Evolutionary conservation across 2,113 vertebrate genomes (phyloP).

Genomic region (Corvus hawaiiensis): DNA sequence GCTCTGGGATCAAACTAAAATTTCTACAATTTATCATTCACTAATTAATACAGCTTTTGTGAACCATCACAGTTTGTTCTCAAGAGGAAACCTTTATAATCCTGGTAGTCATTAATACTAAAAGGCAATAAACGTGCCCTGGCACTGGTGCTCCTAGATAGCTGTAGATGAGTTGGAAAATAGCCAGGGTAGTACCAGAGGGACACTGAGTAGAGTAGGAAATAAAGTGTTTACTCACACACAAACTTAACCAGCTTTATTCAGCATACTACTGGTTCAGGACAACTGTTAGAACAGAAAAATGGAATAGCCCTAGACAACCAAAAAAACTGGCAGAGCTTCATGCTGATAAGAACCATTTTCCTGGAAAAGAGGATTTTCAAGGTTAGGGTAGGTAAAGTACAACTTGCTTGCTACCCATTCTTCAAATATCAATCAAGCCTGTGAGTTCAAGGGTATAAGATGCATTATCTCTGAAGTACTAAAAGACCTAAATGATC

Average conservation of each 20-base stretch:
- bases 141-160: not conserved
- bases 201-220: not conserved
- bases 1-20: not conserved
- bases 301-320: not conserved
- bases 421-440: not conserved
- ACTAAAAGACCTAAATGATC: not conserved
- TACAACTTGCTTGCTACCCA: not conserved
- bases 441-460: not conserved
- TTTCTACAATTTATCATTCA: not conserved
- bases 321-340: not conserved
- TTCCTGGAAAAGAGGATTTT: not conserved
- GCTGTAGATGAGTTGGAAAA: not conserved
- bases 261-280: not conserved
- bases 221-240: not conserved
- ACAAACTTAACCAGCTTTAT: not conserved
- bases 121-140: not conserved
- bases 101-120: conserved; percentile 27
- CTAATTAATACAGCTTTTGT: conserved; percentile 40
- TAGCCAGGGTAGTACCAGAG: not conserved
- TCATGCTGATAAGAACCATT: not conserved
- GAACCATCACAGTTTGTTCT: not conserved
- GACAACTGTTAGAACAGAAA: not conserved
- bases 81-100: not conserved
- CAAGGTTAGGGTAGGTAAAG: not conserved
- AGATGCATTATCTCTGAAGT: not conserved